A percentile compares a stretch with the other conserved stretches of the same genome.
Evolutionary conservation across 2,797 vertebrate species (phyloP).

Genomic region (Galagoides demidoff): DNA sequence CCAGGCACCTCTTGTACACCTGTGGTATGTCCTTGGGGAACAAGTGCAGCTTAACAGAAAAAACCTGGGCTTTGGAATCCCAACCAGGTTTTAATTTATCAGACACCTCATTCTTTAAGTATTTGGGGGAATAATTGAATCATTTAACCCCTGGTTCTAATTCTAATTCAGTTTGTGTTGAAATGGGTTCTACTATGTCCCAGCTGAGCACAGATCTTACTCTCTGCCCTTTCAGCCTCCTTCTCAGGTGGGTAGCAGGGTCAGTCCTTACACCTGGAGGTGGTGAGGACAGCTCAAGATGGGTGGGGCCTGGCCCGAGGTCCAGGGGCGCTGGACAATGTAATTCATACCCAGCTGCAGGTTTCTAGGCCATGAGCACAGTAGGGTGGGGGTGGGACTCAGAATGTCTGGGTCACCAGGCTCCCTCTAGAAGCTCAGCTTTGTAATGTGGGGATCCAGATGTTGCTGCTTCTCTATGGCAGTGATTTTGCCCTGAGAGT

Average conservation of each 20-base stretch:
- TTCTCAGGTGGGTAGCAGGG: accelerated
- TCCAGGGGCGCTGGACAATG: background rate
- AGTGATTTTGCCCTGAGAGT: conserved; percentile 47
- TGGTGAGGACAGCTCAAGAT: no score
- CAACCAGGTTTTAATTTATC: background rate
- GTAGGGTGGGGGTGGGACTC: no score
- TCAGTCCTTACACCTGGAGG: accelerated
- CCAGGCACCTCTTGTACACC: no score
- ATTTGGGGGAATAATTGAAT: no score
- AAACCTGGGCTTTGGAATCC: background rate
- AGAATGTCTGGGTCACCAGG: background rate
- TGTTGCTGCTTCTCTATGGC: conserved; percentile 61
- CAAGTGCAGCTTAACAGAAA: no score
- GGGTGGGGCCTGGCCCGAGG: background rate
- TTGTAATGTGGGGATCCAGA: background rate
- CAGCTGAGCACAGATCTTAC: background rate
- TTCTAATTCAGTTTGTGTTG: no score
- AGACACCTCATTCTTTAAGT: background rate
- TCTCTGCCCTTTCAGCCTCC: background rate
- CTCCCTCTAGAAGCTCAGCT: background rate
- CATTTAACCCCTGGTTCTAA: accelerated
- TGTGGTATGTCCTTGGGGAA: accelerated
- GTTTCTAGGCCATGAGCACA: accelerated
- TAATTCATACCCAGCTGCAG: accelerated
- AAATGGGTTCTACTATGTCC: background rate